Base-by-base conservation (phyloP, 1,140 invertebrate species). In the Drosophila sechellia region DNA sequence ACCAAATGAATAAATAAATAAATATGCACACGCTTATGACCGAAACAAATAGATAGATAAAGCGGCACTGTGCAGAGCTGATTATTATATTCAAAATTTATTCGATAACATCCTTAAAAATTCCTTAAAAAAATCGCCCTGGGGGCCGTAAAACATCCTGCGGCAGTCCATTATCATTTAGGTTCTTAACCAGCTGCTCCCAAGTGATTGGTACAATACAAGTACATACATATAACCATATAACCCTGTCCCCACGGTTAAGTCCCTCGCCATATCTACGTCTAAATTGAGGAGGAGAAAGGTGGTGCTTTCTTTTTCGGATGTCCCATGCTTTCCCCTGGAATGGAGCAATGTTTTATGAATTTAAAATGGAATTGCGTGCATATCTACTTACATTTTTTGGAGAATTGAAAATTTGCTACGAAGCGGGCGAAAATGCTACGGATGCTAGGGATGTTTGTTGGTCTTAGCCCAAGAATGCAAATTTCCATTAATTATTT, bases 331-430 rank as follows among this genome's bases (percentile, higher is more conserved):
- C 37, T n/a, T 42, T 15, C n/a, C n/a, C n/a, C 40, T 42, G n/a
- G n/a, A 42, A 42, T 15, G 20, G 42, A 20, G 42, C 17, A 45
- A 20, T 45, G 42, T 45, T 45, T 15, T 20, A 45, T 45, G 6
- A 42, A 42, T 42, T 42, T 42, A 3, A 6, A 42, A 42, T 42
- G 31, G 8, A 31, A 31, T 31, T 31, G 31, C 31, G 31, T 31
- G 10, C 10, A 45, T 45, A 45, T 45, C 42, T 45, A 45, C 42
- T 20, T 45, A 20, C 8, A 45, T 31, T 45, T 45, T 45, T 12
- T 5, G 20, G 17, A 11, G 42, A 12, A 45, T 45, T 45, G 6
- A 3, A 20, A 20, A 22, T 45, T 11, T 45, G 17, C 20, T 3
- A 45, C 20, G 22, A 46, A 2, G 13, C n/a, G n/a, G 39, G 5